Evolutionary conservation across 2,888 invertebrate genomes (phyloP).

Genomic region (Polietes domitor): DNA sequence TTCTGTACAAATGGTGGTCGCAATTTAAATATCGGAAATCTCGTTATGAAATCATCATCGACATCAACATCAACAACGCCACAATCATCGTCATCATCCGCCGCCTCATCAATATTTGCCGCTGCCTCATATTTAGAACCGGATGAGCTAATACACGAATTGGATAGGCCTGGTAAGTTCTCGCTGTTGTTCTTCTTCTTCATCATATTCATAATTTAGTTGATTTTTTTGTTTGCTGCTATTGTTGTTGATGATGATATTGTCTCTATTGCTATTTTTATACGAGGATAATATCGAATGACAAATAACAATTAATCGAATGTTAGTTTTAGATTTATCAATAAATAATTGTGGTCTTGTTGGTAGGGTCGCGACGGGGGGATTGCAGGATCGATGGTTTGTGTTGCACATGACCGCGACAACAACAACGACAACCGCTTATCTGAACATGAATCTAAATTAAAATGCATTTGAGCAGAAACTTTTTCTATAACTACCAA

Average conservation of each 20-base stretch:
- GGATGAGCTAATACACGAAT: slow-evolving; percentile 81
- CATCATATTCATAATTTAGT: not conserved
- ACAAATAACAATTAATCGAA: not conserved
- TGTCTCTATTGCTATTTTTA: not conserved
- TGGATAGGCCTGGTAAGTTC: slow-evolving; percentile 80
- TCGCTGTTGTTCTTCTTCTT: slow-evolving; percentile 5
- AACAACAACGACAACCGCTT: not conserved
- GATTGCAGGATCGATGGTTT: too few relatives aligned
- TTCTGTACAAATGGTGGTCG: slow-evolving; percentile 73
- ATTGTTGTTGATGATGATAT: not conserved
- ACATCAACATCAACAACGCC: slow-evolving; percentile 44
- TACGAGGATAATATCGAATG: not conserved
- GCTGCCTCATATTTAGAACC: slow-evolving; percentile 78
- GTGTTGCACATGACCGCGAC: not conserved
- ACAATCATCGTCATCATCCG: slow-evolving; percentile 62
- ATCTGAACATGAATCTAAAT: not conserved
- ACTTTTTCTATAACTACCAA: not conserved
- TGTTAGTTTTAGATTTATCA: not conserved
- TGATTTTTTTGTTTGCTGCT: not conserved
- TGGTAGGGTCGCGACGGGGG: too few relatives aligned
- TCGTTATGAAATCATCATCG: slow-evolving; percentile 59
- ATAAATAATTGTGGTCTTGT: not conserved
- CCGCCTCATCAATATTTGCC: slow-evolving; percentile 69
- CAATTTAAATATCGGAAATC: slow-evolving; percentile 67
- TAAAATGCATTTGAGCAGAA: not conserved